Conservation (phyloP, 2,113 vertebrate genomes). For the Ochotona princeps region DNA sequence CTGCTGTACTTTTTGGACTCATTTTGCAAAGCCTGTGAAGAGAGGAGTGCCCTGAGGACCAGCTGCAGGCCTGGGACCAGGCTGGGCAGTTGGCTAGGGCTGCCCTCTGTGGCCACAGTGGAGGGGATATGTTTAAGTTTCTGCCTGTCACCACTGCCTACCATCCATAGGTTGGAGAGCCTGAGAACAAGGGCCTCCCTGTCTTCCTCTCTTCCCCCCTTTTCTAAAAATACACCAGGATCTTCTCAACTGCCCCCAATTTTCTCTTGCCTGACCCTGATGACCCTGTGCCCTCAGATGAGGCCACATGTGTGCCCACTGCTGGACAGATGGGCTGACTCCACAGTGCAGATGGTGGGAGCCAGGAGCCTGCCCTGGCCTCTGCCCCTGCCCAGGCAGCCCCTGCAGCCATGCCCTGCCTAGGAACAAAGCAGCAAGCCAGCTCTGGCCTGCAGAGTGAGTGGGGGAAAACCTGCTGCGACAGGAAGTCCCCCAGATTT, state of each 20-base stretch:
- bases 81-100: neutral
- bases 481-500: slow-evolving; percentile 44
- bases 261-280: slow-evolving; percentile 94
- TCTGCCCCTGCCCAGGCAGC: slow-evolving; percentile 59
- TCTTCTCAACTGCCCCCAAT: slow-evolving; percentile 97
- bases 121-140: slow-evolving; percentile 7
- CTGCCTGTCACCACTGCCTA: neutral
- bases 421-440: slow-evolving; percentile 81
- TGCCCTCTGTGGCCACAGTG: neutral
- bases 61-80: neutral
- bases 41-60: neutral
- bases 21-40: neutral
- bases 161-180: slow-evolving; percentile 83
- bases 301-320: slow-evolving; percentile 88
- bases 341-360: slow-evolving; percentile 86
- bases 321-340: slow-evolving; percentile 86
- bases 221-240: slow-evolving; percentile 88
- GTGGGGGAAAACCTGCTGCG: slow-evolving; percentile 30
- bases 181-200: slow-evolving; percentile 81
- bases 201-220: neutral
- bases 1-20: neutral
- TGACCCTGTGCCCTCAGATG: slow-evolving; percentile 91
- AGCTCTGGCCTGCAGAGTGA: neutral
- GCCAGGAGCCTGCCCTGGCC: slow-evolving; percentile 41
- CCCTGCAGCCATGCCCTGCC: slow-evolving; percentile 64